phyloP scores from a whole-genome alignment of 2,797 vertebrate species.

The Rhynchonycteris naso region DNA sequence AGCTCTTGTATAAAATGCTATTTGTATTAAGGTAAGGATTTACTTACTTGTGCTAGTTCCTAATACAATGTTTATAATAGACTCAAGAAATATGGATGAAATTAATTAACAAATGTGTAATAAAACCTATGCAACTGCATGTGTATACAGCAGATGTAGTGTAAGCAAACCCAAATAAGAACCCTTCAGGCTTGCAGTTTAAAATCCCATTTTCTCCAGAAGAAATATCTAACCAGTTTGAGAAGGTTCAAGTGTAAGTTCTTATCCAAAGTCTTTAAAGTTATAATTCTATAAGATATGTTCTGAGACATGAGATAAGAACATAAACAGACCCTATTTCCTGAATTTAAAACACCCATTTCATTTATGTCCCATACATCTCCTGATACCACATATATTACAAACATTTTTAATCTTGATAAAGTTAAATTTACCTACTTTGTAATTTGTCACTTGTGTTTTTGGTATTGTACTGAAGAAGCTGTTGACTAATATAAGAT shows the following conservation, averaged over 20 bases:
- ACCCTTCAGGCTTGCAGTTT: neutral
- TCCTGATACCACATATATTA: neutral
- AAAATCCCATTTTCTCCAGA: neutral
- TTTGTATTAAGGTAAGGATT: neutral
- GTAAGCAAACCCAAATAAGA: neutral
- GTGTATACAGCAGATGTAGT: neutral
- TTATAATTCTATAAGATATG: neutral
- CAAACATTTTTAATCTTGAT: neutral
- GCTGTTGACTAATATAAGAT: neutral
- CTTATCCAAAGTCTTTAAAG: neutral
- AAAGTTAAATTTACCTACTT: neutral
- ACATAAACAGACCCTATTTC: neutral
- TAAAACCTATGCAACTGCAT: neutral
- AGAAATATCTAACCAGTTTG: neutral
- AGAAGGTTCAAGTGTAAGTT: neutral
- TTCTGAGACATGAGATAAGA: neutral
- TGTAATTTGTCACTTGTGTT: neutral
- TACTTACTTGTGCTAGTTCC: neutral
- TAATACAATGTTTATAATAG: neutral
- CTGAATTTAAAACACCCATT: neutral
- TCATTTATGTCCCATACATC: neutral
- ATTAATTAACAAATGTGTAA: neutral
- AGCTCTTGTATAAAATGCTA: neutral
- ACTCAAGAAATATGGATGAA: neutral
- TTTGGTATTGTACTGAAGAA: neutral